Base-by-base conservation (phyloP, 2,113 vertebrate genomes). In the Chloropsis hardwickii region DNA sequence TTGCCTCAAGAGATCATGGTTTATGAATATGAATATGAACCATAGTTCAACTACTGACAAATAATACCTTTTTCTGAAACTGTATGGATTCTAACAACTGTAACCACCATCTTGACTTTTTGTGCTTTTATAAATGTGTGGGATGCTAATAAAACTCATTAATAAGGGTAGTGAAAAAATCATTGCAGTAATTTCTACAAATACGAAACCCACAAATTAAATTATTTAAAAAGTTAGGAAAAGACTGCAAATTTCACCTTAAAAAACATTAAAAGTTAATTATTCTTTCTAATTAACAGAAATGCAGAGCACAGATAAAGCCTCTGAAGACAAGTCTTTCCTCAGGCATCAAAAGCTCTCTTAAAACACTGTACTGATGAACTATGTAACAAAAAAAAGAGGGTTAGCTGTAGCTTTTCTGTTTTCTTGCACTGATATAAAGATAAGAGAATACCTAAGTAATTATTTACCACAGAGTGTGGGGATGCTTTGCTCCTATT, bases 401-500 rank as follows among this genome's bases (percentile, higher is more conserved):
- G 35, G 27, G 56, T 45, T 88, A 88, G 90, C 47, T 84, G 40
- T 29, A 88, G 72, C 45, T 89, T 92, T 80, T 93, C 53, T 56
- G 11, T 93, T 96, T 97, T 95, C 78, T 78, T 82, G 53, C 10
- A 57, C 42, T 50, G 51, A 78, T 57, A 65, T 14, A 42, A 92
- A 94, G 37, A 76, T 21, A n/a, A 74, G 25, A 95, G 61, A 88
- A 66, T 66, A 96, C 60, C 58, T 95, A 85, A 88, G 89, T 91
- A 95, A 95, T 69, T 92, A 92, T 95, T 89, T 95, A 89, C 56
- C 45, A 85, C 33, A 96, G 25, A 92, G 58, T 76, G 70, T 73
- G 33, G 58, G 51, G 79, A 67, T 90, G 83, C 71, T 97, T 96
- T 94, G 54, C 87, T 95, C 74, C 93, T 92, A 93, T 85, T 91